Evolutionary conservation across 2,888 invertebrate genomes (phyloP).

Genomic region (Heteromurus nitidus): DNA sequence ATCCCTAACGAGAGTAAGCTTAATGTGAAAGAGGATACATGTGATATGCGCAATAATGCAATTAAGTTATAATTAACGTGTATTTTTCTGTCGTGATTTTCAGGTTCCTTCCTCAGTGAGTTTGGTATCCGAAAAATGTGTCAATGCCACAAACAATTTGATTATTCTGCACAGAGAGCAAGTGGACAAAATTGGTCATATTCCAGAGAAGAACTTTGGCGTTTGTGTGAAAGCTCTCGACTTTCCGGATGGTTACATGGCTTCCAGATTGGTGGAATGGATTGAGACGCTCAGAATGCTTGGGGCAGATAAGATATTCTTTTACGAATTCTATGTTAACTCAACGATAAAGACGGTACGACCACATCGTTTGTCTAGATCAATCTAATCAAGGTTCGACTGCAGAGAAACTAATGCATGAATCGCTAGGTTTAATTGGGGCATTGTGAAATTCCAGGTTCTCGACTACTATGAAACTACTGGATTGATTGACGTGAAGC

Average conservation of each 20-base stretch:
- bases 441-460: slow-evolving; percentile 26
- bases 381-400: too few relatives aligned
- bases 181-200: slow-evolving; percentile 72
- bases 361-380: too few relatives aligned
- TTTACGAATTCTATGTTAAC: slow-evolving; percentile 76
- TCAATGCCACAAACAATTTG: slow-evolving; percentile 75
- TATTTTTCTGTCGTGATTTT: not conserved
- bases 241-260: slow-evolving; percentile 75
- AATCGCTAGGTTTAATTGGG: too few relatives aligned
- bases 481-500: slow-evolving; percentile 73
- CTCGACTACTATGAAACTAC: slow-evolving; percentile 73
- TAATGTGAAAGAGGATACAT: not conserved
- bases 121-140: slow-evolving; percentile 74
- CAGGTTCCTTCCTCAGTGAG: slow-evolving; percentile 74
- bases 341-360: slow-evolving; percentile 75
- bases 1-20: not conserved
- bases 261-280: slow-evolving; percentile 77
- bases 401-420: too few relatives aligned
- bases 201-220: slow-evolving; percentile 74
- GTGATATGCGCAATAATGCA: not conserved
- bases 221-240: slow-evolving; percentile 77
- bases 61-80: not conserved
- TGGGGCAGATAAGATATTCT: slow-evolving; percentile 76
- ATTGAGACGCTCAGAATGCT: slow-evolving; percentile 76
- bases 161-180: slow-evolving; percentile 48